phyloP scores from a whole-genome alignment of 2,888 invertebrate genomes.

The Andrena chrysosceles region DNA sequence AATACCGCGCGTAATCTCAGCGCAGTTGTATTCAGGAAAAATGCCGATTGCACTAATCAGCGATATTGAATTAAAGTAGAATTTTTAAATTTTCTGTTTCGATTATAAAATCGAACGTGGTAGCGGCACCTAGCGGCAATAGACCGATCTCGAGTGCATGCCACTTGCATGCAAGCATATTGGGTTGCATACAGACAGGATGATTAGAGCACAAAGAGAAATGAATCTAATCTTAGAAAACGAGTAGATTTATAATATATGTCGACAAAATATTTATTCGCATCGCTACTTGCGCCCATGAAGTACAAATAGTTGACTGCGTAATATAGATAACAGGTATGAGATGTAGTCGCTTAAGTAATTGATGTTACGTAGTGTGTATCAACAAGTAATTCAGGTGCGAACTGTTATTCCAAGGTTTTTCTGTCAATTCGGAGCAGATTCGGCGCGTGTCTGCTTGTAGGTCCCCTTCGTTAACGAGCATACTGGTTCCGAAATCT shows the following conservation, averaged over 20 bases:
- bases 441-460: not conserved
- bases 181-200: slow-evolving; percentile 4
- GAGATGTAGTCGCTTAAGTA: not conserved
- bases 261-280: not conserved
- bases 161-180: not conserved
- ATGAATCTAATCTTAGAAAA: not conserved
- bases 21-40: not conserved
- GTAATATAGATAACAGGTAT: not conserved
- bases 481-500: too few relatives aligned
- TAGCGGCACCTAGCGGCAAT: not conserved
- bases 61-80: slow-evolving; percentile 1
- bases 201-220: not conserved
- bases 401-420: not conserved
- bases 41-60: not conserved
- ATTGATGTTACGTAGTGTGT: not conserved
- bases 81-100: not conserved
- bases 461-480: not conserved
- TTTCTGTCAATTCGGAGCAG: too few relatives aligned
- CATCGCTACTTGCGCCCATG: not conserved
- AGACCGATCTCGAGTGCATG: not conserved
- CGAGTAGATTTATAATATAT: not conserved
- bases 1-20: not conserved
- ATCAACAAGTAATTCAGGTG: not conserved
- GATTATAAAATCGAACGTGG: not conserved
- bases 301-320: not conserved